Evolutionary conservation across 2,113 vertebrate species (phyloP).

Genomic region (Helogale parvula): DNA sequence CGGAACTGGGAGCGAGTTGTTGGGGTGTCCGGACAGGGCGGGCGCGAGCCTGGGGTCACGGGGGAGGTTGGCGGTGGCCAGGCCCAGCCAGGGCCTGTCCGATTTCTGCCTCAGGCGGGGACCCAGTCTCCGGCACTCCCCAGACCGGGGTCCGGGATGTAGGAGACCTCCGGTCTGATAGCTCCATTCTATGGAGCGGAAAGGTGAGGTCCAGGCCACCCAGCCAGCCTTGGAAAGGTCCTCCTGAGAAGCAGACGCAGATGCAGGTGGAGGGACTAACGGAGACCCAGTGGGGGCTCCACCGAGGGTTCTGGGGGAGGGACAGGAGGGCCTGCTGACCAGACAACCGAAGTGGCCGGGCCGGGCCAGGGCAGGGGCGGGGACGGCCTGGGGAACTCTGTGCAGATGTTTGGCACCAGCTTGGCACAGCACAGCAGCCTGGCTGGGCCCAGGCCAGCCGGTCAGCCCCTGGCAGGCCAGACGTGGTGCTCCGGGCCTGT

Average conservation of each 20-base stretch:
- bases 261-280: background rate
- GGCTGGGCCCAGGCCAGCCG: background rate
- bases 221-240: background rate
- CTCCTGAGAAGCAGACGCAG: background rate
- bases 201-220: background rate
- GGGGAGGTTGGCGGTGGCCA: fast-evolving
- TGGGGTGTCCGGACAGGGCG: background rate
- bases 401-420: slow-evolving; percentile 51
- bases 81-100: fast-evolving
- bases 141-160: fast-evolving
- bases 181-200: background rate
- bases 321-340: background rate
- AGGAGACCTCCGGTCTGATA: fast-evolving
- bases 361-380: background rate
- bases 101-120: background rate
- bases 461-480: slow-evolving; percentile 55
- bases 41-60: background rate
- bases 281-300: background rate
- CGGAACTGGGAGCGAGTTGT: background rate
- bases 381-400: background rate
- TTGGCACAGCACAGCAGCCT: slow-evolving; percentile 28
- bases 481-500: background rate
- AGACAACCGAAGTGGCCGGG: background rate
- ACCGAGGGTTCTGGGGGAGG: background rate
- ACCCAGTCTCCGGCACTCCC: background rate